Conservation (phyloP, 2,797 vertebrate genomes). For the Molossus alvarezi region DNA sequence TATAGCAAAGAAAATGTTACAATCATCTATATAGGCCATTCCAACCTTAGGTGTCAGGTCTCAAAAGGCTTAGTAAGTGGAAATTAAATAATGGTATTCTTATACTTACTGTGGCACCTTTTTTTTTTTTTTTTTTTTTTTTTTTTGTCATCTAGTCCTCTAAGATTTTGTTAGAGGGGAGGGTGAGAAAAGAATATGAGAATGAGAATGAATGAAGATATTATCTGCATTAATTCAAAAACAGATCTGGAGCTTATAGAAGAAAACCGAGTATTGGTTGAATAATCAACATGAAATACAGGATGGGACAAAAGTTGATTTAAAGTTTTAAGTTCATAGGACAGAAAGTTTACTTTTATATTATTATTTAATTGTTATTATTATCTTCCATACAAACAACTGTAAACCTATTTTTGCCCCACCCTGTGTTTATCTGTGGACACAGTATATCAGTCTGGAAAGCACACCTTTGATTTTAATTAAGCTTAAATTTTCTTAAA, state of each 20-base stretch:
- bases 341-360: not conserved
- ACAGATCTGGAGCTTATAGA: not conserved
- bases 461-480: not conserved
- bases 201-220: not conserved
- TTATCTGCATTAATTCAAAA: not conserved
- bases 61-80: not conserved
- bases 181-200: not conserved
- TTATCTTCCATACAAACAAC: not conserved
- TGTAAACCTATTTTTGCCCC: not conserved
- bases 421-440: not conserved
- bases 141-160: not conserved
- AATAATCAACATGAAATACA: not conserved
- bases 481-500: not conserved
- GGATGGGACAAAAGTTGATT: not conserved
- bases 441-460: not conserved
- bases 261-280: not conserved
- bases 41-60: not conserved
- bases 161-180: not conserved
- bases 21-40: not conserved
- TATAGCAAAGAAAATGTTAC: not conserved
- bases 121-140: too few relatives aligned
- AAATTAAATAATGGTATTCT: conserved; percentile 28
- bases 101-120: not conserved
- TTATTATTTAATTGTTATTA: not conserved
- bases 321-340: not conserved